phyloP scores from a whole-genome alignment of 2,113 vertebrate genomes.

The Ochotona princeps region DNA sequence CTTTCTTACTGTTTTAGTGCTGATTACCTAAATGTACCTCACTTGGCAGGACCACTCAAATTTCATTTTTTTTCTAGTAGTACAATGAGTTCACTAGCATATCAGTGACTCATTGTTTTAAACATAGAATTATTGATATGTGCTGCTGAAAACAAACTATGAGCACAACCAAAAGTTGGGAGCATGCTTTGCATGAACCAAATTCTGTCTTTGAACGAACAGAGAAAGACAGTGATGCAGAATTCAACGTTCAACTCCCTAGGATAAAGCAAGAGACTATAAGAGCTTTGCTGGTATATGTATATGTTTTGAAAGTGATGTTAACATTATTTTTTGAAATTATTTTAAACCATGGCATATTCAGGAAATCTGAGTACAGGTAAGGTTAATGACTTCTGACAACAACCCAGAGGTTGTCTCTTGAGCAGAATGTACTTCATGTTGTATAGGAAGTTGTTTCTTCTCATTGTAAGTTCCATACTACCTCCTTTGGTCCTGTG shows the following conservation, averaged over 20 bases:
- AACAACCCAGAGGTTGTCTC: background rate
- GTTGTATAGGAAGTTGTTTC: background rate
- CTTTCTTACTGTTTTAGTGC: background rate
- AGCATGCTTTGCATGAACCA: background rate
- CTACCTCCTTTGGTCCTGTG: conserved; percentile 39
- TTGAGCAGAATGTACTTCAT: conserved; percentile 59
- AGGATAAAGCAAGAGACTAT: conserved; percentile 49
- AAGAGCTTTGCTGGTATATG: background rate
- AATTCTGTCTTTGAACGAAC: background rate
- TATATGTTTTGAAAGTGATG: conserved; percentile 42
- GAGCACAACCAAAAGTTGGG: conserved; percentile 16
- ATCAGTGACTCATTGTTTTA: background rate
- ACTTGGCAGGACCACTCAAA: background rate
- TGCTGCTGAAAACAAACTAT: conserved; percentile 37
- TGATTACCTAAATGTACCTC: background rate
- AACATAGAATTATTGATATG: conserved; percentile 48
- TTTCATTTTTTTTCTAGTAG: background rate
- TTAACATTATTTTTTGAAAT: conserved; percentile 64
- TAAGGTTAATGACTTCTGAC: background rate
- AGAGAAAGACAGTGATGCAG: conserved; percentile 3
- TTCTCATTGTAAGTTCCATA: conserved; percentile 46
- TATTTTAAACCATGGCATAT: conserved; percentile 11
- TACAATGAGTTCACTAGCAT: background rate
- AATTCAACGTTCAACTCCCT: background rate
- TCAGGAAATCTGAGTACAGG: conserved; percentile 51